Evolutionary conservation across 2,797 vertebrate species (phyloP).

Genomic region (Melanotaenia pygmaea): DNA sequence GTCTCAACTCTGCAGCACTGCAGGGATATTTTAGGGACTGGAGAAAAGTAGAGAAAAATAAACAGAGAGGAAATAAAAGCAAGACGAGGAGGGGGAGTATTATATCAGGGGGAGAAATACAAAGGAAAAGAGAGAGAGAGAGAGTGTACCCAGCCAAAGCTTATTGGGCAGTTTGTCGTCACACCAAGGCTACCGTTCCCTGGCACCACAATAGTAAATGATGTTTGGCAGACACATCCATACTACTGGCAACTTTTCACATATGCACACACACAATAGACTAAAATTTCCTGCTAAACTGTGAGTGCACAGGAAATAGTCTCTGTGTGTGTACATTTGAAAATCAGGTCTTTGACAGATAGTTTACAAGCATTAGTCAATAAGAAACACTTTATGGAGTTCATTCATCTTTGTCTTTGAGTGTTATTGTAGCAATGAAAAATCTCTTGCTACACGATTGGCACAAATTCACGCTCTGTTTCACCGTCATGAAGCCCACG

Average conservation of each 20-base stretch:
- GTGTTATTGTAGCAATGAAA: conserved; percentile 3
- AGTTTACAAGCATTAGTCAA: neutral
- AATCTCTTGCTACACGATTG: conserved; percentile 13
- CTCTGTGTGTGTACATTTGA: neutral
- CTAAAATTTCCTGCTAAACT: conserved; percentile 24
- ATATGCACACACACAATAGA: conserved; percentile 43
- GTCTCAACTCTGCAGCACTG: conserved; percentile 45
- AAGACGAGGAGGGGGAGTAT: neutral
- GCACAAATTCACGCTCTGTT: conserved; percentile 22
- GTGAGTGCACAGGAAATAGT: conserved; percentile 13
- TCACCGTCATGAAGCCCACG: conserved; percentile 11
- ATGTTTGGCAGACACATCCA: conserved; percentile 72
- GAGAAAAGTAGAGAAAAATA: conserved; percentile 5
- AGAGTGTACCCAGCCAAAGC: conserved; percentile 55
- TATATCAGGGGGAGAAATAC: neutral
- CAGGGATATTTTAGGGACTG: conserved; percentile 22
- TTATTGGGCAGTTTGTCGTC: conserved; percentile 71
- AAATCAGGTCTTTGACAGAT: neutral
- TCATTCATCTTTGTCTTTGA: neutral
- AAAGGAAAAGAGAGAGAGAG: neutral
- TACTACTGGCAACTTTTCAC: conserved; percentile 55
- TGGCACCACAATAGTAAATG: conserved; percentile 70
- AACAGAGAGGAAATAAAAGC: conserved; percentile 29
- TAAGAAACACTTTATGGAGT: conserved; percentile 3
- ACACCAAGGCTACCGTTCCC: conserved; percentile 68